Evolutionary conservation across 2,797 vertebrate genomes (phyloP), one percentile per base, ranked within the genome.

Genomic region (Gymnocypris eckloni): DNA sequence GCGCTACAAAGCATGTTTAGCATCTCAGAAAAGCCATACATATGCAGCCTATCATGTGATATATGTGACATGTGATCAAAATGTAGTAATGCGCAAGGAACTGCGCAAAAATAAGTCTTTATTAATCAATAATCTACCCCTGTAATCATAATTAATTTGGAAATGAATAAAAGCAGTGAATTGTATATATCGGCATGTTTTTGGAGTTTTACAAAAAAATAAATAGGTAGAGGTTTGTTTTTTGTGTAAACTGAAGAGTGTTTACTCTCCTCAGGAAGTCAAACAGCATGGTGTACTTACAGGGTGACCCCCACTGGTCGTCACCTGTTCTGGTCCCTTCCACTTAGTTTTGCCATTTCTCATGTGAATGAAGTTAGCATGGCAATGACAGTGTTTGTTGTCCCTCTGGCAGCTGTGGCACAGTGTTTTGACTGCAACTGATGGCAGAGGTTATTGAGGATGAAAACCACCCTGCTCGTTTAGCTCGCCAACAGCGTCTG

Each of bases 361-460:
- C 37, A 61, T 7, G 66, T 67, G 54, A 83, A 85, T 50, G 10
- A 71, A 61, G 52, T 85, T 81, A 88, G 72, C 33, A 13, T 69
- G 78, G 79, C 72, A 86, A 39, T 52, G 28, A 73, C 81, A 77
- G 18, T 75, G 48, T 7, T 85, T 50, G n/a, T 43, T 22, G 2
- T 48, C 59, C 37, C 22, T 6, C 56, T 82, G 83, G 50, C 75
- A 79, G 75, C 81, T 69, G 67, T 22, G 28, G n/a, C 73, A 56
- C 64, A 20, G 43, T 84, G 75, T 86, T 73, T 83, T 45, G 50
- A 56, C 20, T 28, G 66, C n/a, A 61, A 84, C 41, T 81, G 86
- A 80, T 50, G 86, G 52, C 37, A 79, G 37, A 75, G 48, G 72
- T 81, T 56, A 82, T 85, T 85, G 71, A 69, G 71, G 79, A 89